A percentile compares a stretch with the other conserved stretches of the same genome.
These are phyloP conservation scores for Botia kubotai DNA, from an alignment of 2,797 vertebrate species.

Conservation along the genomic window DNA sequence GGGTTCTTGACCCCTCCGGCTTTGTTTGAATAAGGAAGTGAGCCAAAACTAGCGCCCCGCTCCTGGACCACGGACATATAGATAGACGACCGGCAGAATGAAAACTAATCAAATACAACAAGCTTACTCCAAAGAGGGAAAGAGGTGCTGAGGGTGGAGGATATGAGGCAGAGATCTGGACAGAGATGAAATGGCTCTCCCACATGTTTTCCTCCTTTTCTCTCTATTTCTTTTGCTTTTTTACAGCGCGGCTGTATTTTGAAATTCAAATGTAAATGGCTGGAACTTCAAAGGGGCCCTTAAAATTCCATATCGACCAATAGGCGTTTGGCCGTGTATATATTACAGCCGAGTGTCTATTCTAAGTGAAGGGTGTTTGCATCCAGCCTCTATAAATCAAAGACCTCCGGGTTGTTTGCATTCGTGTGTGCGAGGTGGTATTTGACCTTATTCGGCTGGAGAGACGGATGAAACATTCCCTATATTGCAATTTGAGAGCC, in stretches of 20 bases:
- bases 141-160: conserved; percentile 6
- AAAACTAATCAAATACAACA: conserved; percentile 82
- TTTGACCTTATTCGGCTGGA: conserved; percentile 57
- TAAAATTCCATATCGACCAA: conserved; percentile 42
- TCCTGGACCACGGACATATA: conserved; percentile 72
- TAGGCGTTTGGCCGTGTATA: conserved; percentile 47
- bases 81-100: conserved; percentile 78
- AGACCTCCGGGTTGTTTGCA: conserved; percentile 50
- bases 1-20: conserved; percentile 80
- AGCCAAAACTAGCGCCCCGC: conserved; percentile 71
- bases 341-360: conserved; percentile 31
- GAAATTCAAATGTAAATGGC: conserved; percentile 46
- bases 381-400: conserved; percentile 52
- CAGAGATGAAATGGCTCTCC: conserved; percentile 44
- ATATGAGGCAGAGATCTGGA: conserved; percentile 37
- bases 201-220: conserved; percentile 30
- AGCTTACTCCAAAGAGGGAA: conserved; percentile 69
- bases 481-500: conserved; percentile 32
- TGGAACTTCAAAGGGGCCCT: conserved; percentile 25
- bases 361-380: conserved; percentile 37
- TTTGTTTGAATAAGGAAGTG: conserved; percentile 82
- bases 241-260: conserved; percentile 31
- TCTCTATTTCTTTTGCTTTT: conserved; percentile 22
- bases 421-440: conserved; percentile 56
- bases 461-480: conserved; percentile 51